Base-by-base conservation (phyloP, 2,888 invertebrate species). In the Cephus rjabovi region DNA sequence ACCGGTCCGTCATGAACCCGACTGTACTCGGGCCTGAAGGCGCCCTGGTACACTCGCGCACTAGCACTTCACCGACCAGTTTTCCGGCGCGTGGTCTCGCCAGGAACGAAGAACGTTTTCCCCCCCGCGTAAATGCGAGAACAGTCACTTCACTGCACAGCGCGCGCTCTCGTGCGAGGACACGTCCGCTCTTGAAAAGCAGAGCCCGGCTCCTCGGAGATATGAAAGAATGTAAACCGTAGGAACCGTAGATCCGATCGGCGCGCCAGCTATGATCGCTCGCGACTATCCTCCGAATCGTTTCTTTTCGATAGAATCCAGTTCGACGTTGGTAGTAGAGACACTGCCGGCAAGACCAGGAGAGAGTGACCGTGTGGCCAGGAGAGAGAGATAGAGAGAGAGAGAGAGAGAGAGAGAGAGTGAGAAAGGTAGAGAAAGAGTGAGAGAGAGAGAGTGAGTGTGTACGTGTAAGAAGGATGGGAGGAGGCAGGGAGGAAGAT, bases 231-330 rank as follows among this genome's bases (percentile, higher is more conserved):
- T 40, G 15, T 40, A 40, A 40, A 40, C 40, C 40, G 40, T 15
- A 40, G 40, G 70, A 30, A 70, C 82, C 85, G 82, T 88, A 86
- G 70, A 30, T 30, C 90, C 91, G 91, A 91, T 90, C 91, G 90
- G 87, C 90, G 89, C 90, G 90, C 91, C 90, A 91, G 91, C 91
- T 90, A 91, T 91, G 91, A 90, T 91, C 91, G 91, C 90, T 90
- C 89, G 89, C 90, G 90, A 91, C 91, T 91, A 91, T 90, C 86
- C 90, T 89, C 89, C 87, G 90, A 90, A 91, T 90, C 90, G 90
- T 91, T 91, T 91, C 91, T 91, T 91, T 91, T 91, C 90, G 89
- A 88, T 87, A 88, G 89, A 88, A 89, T 89, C 88, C 87, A 88
- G 86, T 86, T 87, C 86, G 85, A 81, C 84, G 86, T 73, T 34